Evolutionary conservation across 2,113 vertebrate genomes (phyloP).

Genomic region (Blennius ocellaris): DNA sequence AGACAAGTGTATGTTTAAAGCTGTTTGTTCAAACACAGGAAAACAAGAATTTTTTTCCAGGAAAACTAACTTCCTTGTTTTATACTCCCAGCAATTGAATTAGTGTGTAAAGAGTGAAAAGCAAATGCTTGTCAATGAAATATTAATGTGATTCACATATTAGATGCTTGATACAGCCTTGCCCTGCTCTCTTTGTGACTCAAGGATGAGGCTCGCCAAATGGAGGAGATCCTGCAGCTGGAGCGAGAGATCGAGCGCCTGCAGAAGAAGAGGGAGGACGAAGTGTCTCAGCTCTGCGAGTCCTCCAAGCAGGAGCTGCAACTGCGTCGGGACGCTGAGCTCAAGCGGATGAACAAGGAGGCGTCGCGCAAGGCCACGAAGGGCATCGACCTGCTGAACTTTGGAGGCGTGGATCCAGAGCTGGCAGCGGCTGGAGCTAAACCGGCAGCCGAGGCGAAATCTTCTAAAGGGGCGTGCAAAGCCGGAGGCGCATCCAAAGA

Average conservation of each 20-base stretch:
- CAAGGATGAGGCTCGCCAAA: conserved; percentile 86
- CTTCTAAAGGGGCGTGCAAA: conserved; percentile 74
- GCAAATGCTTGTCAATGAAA: too few relatives aligned
- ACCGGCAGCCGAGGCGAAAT: conserved; percentile 45
- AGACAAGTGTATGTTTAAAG: conserved; percentile 16
- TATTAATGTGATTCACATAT: background rate
- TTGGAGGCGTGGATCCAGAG: conserved; percentile 82
- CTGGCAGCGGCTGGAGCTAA: conserved; percentile 38
- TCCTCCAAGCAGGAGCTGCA: conserved; percentile 88
- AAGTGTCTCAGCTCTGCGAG: conserved; percentile 88
- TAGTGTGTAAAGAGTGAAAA: too few relatives aligned
- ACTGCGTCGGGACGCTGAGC: conserved; percentile 88
- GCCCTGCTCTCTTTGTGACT: background rate
- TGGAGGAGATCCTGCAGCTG: conserved; percentile 92
- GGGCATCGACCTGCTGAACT: conserved; percentile 89
- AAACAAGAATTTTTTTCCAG: background rate
- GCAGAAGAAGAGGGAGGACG: conserved; percentile 89
- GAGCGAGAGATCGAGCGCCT: conserved; percentile 92
- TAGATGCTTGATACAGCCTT: background rate
- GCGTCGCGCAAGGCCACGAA: conserved; percentile 90
- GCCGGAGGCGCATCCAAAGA: conserved; percentile 78
- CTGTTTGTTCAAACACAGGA: background rate
- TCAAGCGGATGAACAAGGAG: conserved; percentile 89
- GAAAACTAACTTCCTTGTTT: background rate
- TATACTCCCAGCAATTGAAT: background rate